phyloP scores from a whole-genome alignment of 2,113 vertebrate genomes.

The Theristicus caerulescens region DNA sequence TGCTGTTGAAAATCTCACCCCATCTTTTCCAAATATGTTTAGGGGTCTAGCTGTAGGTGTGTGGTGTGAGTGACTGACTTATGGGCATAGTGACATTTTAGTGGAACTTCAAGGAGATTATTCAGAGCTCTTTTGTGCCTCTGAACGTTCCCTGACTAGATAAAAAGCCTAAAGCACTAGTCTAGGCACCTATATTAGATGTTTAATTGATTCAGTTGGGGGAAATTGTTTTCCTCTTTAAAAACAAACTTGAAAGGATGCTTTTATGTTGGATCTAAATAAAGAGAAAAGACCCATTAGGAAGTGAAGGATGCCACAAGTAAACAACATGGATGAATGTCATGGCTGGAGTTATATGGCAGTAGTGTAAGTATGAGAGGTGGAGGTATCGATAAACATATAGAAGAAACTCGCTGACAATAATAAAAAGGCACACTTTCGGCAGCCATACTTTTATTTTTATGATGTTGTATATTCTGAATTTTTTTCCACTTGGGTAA shows the following conservation, averaged over 20 bases:
- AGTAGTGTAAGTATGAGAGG: not conserved
- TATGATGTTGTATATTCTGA: not conserved
- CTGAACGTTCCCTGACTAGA: not conserved
- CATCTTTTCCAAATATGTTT: not conserved
- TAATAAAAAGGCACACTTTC: not conserved
- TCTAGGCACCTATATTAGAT: conserved; percentile 8
- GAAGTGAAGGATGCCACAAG: not conserved
- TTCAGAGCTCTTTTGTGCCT: not conserved
- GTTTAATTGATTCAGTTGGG: conserved; percentile 37
- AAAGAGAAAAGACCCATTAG: not conserved
- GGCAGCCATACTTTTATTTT: not conserved
- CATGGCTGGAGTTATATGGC: not conserved
- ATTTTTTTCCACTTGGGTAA: not conserved
- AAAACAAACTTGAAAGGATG: conserved; percentile 34
- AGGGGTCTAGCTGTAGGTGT: not conserved
- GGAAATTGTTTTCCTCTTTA: conserved; percentile 27
- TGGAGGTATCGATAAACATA: not conserved
- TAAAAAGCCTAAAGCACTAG: conserved; percentile 11
- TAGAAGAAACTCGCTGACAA: not conserved
- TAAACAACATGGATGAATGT: conserved; percentile 18
- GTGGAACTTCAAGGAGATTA: not conserved
- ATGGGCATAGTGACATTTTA: not conserved
- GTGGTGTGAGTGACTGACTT: not conserved
- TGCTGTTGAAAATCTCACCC: not conserved
- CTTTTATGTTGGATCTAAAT: conserved; percentile 2